Evolutionary conservation across 2,888 invertebrate genomes (phyloP).

Genomic region (Melanostoma scalare): DNA sequence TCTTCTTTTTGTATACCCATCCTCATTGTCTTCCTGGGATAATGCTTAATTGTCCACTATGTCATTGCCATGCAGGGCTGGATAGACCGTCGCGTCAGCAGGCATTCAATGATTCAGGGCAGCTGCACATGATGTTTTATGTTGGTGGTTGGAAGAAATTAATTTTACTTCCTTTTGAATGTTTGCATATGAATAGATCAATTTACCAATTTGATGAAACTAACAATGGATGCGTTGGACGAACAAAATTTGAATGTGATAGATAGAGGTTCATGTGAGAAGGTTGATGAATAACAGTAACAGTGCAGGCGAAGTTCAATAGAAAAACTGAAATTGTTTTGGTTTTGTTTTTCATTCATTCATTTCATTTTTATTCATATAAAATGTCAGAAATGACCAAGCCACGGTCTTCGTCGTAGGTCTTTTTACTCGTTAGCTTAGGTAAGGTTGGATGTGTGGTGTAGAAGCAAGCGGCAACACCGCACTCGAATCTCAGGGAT

Average conservation of each 20-base stretch:
- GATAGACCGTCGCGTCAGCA: not conserved
- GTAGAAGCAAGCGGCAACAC: too few relatives aligned
- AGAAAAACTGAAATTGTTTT: too few relatives aligned
- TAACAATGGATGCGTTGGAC: constrained; percentile 32
- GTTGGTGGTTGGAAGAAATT: not conserved
- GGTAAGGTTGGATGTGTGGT: too few relatives aligned
- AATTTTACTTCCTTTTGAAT: constrained; percentile 8
- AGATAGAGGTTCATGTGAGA: constrained; percentile 50
- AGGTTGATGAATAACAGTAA: not conserved
- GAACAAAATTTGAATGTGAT: constrained; percentile 7
- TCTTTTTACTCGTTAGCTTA: too few relatives aligned
- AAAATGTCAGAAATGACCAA: too few relatives aligned
- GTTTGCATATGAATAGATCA: constrained; percentile 49
- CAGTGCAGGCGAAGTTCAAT: too few relatives aligned
- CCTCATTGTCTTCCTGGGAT: constrained; percentile 42
- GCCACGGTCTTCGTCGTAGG: too few relatives aligned
- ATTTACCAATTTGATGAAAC: constrained; percentile 54
- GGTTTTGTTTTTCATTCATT: too few relatives aligned
- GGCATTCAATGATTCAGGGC: constrained; percentile 5
- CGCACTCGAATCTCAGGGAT: too few relatives aligned
- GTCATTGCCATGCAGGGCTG: constrained; percentile 66
- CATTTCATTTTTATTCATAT: too few relatives aligned
- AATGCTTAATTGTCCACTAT: constrained; percentile 46
- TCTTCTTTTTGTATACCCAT: not conserved
- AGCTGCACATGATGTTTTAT: constrained; percentile 13